phyloP scores from a whole-genome alignment of 2,797 vertebrate genomes.

The Melanotaenia nigrans region DNA sequence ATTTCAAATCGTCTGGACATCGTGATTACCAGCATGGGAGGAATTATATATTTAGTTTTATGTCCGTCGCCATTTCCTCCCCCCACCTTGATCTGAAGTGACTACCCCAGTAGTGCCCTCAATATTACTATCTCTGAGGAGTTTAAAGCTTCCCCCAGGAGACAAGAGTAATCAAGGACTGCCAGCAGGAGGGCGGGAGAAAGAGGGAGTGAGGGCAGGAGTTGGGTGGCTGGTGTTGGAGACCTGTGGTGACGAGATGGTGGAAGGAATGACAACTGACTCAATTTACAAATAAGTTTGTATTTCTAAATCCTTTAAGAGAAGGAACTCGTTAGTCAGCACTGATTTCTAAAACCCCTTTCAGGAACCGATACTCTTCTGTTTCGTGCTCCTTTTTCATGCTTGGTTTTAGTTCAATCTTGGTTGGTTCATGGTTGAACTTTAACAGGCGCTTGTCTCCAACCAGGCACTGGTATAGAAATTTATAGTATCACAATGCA shows the following conservation, averaged over 20 bases:
- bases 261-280: slow-evolving; percentile 56
- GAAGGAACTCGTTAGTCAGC: not conserved
- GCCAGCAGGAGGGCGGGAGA: slow-evolving; percentile 57
- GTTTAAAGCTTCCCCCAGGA: slow-evolving; percentile 74
- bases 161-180: slow-evolving; percentile 81
- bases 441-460: not conserved
- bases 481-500: not conserved
- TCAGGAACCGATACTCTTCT: not conserved
- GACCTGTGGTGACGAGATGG: slow-evolving; percentile 43
- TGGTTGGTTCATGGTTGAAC: too few species aligned
- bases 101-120: slow-evolving; percentile 80
- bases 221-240: slow-evolving; percentile 43
- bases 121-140: slow-evolving; percentile 79
- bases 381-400: not conserved
- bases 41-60: slow-evolving; percentile 90
- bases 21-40: slow-evolving; percentile 90
- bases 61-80: slow-evolving; percentile 92
- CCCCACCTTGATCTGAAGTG: slow-evolving; percentile 87
- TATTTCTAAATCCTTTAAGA: not conserved
- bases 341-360: not conserved
- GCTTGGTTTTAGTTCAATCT: too few species aligned
- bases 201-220: slow-evolving; percentile 17
- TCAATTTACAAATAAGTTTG: slow-evolving; percentile 31
- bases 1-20: slow-evolving; percentile 87
- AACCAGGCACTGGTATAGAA: not conserved